phyloP scores from a whole-genome alignment of 2,797 vertebrate species.

The Sebastes elongatus region DNA sequence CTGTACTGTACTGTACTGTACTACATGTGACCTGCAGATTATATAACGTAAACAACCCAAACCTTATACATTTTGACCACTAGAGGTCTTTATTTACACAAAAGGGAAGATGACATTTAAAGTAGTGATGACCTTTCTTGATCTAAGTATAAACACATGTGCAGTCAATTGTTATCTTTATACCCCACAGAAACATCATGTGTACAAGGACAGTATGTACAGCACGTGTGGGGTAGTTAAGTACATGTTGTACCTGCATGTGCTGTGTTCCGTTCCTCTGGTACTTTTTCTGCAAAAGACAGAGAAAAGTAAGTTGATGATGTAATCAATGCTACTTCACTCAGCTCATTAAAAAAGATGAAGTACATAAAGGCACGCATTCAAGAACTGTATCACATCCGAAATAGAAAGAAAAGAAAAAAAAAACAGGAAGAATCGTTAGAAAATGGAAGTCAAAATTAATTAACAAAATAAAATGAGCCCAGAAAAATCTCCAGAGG shows the following conservation, averaged over 20 bases:
- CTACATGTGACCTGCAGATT: not conserved
- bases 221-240: not conserved
- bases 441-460: not conserved
- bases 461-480: not conserved
- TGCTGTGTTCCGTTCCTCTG: slow-evolving; percentile 53
- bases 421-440: not conserved
- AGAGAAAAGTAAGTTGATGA: not conserved
- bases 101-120: not conserved
- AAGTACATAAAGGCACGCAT: not conserved
- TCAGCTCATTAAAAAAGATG: not conserved
- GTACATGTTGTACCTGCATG: slow-evolving; percentile 70
- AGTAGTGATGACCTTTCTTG: not conserved
- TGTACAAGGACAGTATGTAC: not conserved
- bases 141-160: not conserved
- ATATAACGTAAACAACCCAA: not conserved
- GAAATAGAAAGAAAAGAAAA: not conserved
- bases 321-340: not conserved
- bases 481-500: not conserved
- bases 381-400: not conserved
- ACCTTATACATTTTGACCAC: slow-evolving; percentile 1
- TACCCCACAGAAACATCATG: not conserved
- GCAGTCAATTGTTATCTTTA: not conserved
- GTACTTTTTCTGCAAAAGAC: slow-evolving; percentile 71
- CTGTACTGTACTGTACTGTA: too few species aligned
- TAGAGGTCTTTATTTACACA: slow-evolving; percentile 13